phyloP scores from a whole-genome alignment of 2,113 vertebrate species.

The Bufo bufo region DNA sequence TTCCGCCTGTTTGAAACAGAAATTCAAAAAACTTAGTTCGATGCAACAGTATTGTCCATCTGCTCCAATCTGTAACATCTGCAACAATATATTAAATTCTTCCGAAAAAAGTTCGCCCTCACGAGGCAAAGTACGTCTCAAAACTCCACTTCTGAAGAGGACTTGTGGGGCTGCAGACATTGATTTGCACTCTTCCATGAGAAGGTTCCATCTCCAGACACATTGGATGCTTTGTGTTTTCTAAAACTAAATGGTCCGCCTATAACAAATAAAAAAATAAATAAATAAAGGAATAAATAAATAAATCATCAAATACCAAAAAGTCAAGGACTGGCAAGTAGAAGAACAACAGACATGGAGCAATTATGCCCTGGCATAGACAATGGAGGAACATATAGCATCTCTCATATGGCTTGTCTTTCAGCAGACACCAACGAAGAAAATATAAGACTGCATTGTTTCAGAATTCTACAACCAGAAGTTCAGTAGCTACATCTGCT shows the following conservation, averaged over 20 bases:
- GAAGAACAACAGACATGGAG: neutral
- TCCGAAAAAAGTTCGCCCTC: constrained; percentile 53
- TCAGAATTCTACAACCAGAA: too few species aligned
- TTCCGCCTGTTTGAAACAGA: neutral
- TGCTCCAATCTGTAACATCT: neutral
- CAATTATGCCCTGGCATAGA: neutral
- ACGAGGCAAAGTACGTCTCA: constrained; percentile 77
- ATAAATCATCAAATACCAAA: neutral
- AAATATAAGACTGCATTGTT: too few species aligned
- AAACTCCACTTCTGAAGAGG: constrained; percentile 89
- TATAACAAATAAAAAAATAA: neutral
- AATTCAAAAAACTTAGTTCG: neutral
- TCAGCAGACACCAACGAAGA: too few species aligned
- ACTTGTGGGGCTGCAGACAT: constrained; percentile 73
- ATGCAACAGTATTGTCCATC: neutral
- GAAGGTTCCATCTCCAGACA: constrained; percentile 79
- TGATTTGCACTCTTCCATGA: constrained; percentile 64
- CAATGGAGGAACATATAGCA: too few species aligned
- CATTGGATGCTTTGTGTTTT: constrained; percentile 65
- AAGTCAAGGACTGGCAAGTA: neutral
- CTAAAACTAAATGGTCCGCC: constrained; percentile 77
- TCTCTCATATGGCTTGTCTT: too few species aligned
- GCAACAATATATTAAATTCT: neutral
- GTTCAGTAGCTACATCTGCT: too few species aligned
- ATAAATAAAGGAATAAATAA: neutral